Percentiles rank a stretch among this genome's conserved stretches.
Conservation (phyloP, 2,113 vertebrate species). For the Steatornis caripensis region DNA sequence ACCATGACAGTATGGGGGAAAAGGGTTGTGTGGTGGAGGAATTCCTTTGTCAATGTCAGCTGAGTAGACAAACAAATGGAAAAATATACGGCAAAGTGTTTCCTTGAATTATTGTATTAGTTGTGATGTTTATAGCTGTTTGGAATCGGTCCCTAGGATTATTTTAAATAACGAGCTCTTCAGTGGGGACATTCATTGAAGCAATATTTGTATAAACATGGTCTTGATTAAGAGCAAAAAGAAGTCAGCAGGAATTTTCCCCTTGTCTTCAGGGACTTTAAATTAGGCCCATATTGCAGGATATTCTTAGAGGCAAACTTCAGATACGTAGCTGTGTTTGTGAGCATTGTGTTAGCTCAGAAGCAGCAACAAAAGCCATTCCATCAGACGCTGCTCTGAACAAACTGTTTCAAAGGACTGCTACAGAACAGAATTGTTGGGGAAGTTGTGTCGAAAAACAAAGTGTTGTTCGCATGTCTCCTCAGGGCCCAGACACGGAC, state of each 20-base stretch:
- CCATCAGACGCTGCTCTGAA: no score
- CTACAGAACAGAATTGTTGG: no score
- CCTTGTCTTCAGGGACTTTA: not conserved
- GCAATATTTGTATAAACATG: not conserved
- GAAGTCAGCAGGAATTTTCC: not conserved
- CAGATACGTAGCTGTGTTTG: not conserved
- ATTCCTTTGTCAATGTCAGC: not conserved
- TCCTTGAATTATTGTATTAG: not conserved
- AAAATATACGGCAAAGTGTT: not conserved
- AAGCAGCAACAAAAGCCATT: no score
- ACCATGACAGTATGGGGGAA: not conserved
- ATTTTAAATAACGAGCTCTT: not conserved
- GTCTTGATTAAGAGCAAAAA: not conserved
- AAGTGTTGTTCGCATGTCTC: no score
- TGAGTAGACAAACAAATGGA: not conserved
- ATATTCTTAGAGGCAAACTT: not conserved
- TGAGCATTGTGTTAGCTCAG: no score
- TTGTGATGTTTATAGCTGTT: not conserved
- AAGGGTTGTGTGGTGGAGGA: not conserved
- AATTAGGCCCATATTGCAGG: not conserved
- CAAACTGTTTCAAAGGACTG: no score
- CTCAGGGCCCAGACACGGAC: no score
- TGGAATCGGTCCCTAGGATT: not conserved
- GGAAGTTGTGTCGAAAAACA: no score
- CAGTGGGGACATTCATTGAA: not conserved